These are phyloP conservation scores for Anoplophora glabripennis DNA, from an alignment of 1,140 invertebrate species.

Conservation along the genomic window DNA sequence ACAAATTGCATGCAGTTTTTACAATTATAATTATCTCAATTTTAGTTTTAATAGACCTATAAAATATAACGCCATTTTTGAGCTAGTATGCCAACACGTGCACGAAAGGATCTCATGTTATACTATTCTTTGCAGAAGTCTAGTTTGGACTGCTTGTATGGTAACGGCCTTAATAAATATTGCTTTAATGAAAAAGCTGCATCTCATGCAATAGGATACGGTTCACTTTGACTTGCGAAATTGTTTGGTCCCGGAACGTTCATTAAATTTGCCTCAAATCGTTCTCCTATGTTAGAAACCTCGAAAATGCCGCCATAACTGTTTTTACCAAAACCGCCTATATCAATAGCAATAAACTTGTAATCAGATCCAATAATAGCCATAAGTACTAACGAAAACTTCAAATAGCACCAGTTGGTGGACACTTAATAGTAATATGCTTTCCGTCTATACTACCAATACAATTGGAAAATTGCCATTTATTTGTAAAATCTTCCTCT, in stretches of 20 bases:
- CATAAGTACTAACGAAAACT: too few species aligned
- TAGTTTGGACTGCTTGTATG: conserved; percentile 23
- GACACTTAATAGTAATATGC: too few species aligned
- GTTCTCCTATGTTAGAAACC: conserved; percentile 37
- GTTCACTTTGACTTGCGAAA: conserved; percentile 30
- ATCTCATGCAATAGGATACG: conserved; percentile 43
- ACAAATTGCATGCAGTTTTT: conserved; percentile 37
- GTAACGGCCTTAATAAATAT: conserved; percentile 41
- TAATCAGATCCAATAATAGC: too few species aligned
- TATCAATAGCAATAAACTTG: conserved; percentile 46
- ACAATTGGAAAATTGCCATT: too few species aligned
- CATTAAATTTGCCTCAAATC: conserved; percentile 27
- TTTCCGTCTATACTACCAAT: too few species aligned
- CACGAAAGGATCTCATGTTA: conserved; percentile 42
- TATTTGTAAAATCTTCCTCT: too few species aligned
- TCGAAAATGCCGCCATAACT: conserved; percentile 45
- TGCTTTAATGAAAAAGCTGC: conserved; percentile 47
- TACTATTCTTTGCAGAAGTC: conserved; percentile 30
- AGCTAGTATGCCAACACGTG: conserved; percentile 48
- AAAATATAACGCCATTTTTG: conserved; percentile 45
- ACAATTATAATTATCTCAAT: too few species aligned
- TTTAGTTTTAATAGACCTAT: conserved; percentile 41
- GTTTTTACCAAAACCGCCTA: conserved; percentile 47
- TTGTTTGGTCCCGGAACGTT: conserved; percentile 29
- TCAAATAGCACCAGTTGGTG: too few species aligned